Evolutionary conservation across 2,113 vertebrate species (phyloP).

Genomic region (Mesoclemmys tuberculata): DNA sequence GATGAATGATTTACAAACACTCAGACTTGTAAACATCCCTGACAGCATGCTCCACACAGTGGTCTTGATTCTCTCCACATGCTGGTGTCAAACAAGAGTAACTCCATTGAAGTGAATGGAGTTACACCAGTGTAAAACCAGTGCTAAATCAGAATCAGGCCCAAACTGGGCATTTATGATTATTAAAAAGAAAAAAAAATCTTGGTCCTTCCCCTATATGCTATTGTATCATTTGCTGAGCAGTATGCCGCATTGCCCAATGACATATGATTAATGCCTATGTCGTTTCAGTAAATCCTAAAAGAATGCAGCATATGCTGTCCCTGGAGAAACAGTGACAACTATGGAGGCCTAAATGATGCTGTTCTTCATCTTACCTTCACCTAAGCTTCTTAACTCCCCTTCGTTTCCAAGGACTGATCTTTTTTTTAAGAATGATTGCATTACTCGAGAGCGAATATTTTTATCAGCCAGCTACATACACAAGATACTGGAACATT

Average conservation of each 20-base stretch:
- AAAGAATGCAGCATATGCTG: background rate
- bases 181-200: background rate
- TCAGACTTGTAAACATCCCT: background rate
- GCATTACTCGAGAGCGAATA: conserved; percentile 39
- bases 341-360: conserved; percentile 14
- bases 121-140: conserved; percentile 1
- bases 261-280: conserved; percentile 61
- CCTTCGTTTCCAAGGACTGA: conserved; percentile 49
- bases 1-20: background rate
- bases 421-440: conserved; percentile 57
- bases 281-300: conserved; percentile 57
- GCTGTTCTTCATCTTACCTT: conserved; percentile 54
- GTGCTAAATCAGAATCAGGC: conserved; percentile 9
- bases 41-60: background rate
- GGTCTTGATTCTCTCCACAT: background rate
- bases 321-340: conserved; percentile 59
- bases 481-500: background rate
- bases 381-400: conserved; percentile 45
- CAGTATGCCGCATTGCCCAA: conserved; percentile 25
- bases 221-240: conserved; percentile 37
- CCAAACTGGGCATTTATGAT: background rate
- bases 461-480: conserved; percentile 48
- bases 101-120: background rate
- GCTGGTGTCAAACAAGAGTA: background rate
- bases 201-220: conserved; percentile 13